These are phyloP conservation scores for Grammomys dolichurus DNA, from an alignment of 2,113 vertebrate genomes.

Conservation along the genomic window DNA sequence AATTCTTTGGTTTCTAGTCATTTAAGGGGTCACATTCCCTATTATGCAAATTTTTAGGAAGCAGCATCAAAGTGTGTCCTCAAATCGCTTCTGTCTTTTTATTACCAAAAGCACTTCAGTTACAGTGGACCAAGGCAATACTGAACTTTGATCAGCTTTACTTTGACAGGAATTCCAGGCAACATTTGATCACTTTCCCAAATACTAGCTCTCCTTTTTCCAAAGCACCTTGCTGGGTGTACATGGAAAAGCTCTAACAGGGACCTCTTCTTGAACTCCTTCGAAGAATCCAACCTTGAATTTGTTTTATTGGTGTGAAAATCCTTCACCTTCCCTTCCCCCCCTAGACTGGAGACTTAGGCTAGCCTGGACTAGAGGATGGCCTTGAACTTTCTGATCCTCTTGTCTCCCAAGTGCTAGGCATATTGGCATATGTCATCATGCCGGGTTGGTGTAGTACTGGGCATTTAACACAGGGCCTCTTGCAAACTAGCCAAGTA, in stretches of 20 bases:
- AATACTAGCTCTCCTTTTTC: slow-evolving; percentile 44
- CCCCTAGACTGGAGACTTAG: neutral
- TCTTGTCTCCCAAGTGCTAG: neutral
- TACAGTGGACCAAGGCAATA: slow-evolving; percentile 56
- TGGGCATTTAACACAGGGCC: neutral
- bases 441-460: neutral
- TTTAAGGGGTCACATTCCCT: slow-evolving; percentile 7
- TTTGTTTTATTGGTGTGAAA: slow-evolving; percentile 45
- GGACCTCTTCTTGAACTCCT: slow-evolving; percentile 1
- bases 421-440: too few relatives aligned
- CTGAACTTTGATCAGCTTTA: neutral
- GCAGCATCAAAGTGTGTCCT: neutral
- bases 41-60: slow-evolving; percentile 26
- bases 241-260: slow-evolving; percentile 17
- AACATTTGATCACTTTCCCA: slow-evolving; percentile 45
- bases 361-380: neutral
- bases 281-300: slow-evolving; percentile 51
- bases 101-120: neutral
- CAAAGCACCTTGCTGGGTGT: neutral
- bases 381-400: neutral
- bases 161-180: neutral
- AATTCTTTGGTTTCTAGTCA: slow-evolving; percentile 10
- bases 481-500: neutral
- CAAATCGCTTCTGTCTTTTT: slow-evolving; percentile 42
- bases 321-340: neutral